A percentile compares a stretch with the other conserved stretches of the same genome.
Conservation (phyloP, 2,113 vertebrate species). For the Ranitomeya variabilis region DNA sequence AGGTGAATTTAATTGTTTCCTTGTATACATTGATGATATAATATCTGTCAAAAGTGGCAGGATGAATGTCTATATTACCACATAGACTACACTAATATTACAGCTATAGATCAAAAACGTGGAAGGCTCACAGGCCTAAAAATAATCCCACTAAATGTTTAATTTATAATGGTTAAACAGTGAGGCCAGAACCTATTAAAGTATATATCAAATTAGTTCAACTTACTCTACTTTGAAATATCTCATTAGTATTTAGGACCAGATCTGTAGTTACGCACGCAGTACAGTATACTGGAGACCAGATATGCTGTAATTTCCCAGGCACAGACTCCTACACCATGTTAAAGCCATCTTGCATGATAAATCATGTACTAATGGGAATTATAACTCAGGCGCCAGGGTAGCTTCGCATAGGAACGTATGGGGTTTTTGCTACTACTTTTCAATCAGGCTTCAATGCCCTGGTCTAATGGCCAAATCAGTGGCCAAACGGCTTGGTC, state of each 20-base stretch:
- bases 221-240: neutral
- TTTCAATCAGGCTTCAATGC: neutral
- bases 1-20: too few relatives aligned
- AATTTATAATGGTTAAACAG: neutral
- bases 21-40: too few relatives aligned
- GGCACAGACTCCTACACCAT: slow-evolving; percentile 22
- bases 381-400: neutral
- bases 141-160: neutral
- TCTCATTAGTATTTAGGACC: slow-evolving; percentile 11
- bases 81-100: neutral
- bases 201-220: neutral
- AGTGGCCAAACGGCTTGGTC: neutral
- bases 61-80: too few relatives aligned
- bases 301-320: slow-evolving; percentile 1
- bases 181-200: neutral
- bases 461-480: neutral
- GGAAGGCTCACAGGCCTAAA: neutral
- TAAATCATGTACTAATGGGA: neutral
- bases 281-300: neutral
- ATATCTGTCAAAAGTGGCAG: too few relatives aligned
- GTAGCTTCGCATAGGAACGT: neutral
- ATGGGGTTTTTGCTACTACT: neutral
- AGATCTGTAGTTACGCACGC: neutral
- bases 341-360: neutral
- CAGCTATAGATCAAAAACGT: neutral